Evolutionary conservation across 1,140 invertebrate species (phyloP).

Genomic region (Drosophila persimilis): DNA sequence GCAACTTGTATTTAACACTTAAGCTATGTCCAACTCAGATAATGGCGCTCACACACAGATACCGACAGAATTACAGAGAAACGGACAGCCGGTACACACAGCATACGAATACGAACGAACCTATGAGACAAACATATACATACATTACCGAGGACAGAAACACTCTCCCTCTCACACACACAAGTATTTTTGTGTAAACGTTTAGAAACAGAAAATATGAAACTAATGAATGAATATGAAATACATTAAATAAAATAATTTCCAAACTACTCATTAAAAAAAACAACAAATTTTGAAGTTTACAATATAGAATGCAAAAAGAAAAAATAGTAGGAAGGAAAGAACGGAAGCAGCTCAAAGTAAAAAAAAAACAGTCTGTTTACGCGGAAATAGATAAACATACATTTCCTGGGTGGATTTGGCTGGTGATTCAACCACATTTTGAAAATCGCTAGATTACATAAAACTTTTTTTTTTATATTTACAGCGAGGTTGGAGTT

Average conservation of each 20-base stretch:
- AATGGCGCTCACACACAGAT: slow-evolving; percentile 18
- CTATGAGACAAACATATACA: slow-evolving; percentile 16
- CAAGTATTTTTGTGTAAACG: slow-evolving; percentile 75
- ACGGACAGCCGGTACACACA: neutral
- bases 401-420: too few species aligned
- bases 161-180: slow-evolving; percentile 5
- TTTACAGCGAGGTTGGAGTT: too few species aligned
- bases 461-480: too few species aligned
- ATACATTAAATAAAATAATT: slow-evolving; percentile 80
- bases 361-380: too few species aligned
- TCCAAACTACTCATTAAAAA: slow-evolving; percentile 71
- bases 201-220: slow-evolving; percentile 69
- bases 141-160: too few species aligned
- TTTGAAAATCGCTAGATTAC: too few species aligned
- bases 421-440: too few species aligned
- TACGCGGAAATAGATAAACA: too few species aligned
- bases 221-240: slow-evolving; percentile 76
- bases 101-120: slow-evolving; percentile 6
- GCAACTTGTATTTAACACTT: slow-evolving; percentile 69
- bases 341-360: too few species aligned
- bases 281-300: neutral
- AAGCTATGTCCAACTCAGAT: slow-evolving; percentile 58
- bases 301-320: slow-evolving; percentile 1
- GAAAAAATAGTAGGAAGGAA: neutral
- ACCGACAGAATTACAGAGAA: neutral